These are phyloP conservation scores for Apistogramma diplotaenia DNA, from an alignment of 2,113 vertebrate species.

Conservation along the genomic window DNA sequence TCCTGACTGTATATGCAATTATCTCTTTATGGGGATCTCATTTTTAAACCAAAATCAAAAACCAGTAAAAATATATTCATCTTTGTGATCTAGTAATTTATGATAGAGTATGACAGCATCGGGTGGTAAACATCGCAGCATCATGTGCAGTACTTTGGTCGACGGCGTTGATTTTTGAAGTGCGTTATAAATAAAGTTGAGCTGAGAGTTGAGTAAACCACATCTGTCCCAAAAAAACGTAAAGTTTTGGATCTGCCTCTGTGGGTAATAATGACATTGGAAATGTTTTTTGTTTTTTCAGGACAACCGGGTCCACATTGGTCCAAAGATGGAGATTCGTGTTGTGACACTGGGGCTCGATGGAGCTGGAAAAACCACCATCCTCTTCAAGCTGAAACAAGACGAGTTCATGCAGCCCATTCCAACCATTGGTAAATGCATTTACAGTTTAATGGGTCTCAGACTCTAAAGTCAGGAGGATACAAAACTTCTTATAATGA, in stretches of 20 bases:
- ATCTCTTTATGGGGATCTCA: no score
- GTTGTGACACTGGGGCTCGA: constrained; percentile 96
- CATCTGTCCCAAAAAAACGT: not conserved
- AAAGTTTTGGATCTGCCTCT: not conserved
- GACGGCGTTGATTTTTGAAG: no score
- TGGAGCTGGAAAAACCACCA: constrained; percentile 96
- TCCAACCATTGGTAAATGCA: constrained; percentile 90
- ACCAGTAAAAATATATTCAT: no score
- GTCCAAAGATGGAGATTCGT: constrained; percentile 99
- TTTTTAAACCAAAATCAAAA: no score
- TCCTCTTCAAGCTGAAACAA: constrained; percentile 97
- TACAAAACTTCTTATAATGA: not conserved
- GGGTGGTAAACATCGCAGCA: no score
- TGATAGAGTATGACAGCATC: no score
- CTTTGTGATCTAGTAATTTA: no score
- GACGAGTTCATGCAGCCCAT: constrained; percentile 99
- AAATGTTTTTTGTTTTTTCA: constrained; percentile 38
- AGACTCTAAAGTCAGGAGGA: not conserved
- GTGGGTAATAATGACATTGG: not conserved
- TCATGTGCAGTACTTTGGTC: no score
- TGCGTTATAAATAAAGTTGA: no score
- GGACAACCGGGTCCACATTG: constrained; percentile 98
- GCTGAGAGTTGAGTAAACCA: not conserved
- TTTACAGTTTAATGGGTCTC: rapidly evolving
- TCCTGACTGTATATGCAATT: no score